These are phyloP conservation scores for Diorhabda elongata DNA, from an alignment of 1,140 invertebrate genomes.

Conservation along the genomic window DNA sequence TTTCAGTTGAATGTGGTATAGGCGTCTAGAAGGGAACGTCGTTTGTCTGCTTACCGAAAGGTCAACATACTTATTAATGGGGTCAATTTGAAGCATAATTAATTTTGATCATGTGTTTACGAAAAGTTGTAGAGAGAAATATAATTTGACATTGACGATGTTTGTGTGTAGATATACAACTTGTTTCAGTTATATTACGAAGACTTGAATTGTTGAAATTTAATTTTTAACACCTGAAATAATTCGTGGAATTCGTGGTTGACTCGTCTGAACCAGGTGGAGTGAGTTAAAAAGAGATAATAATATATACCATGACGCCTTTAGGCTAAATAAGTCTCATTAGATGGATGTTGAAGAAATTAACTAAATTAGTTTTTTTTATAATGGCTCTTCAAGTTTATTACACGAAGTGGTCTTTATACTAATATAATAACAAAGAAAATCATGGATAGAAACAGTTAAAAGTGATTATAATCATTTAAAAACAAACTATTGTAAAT, in stretches of 20 bases:
- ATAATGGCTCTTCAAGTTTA: background rate
- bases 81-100: background rate
- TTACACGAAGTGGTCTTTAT: background rate
- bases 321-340: background rate
- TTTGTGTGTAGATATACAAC: background rate
- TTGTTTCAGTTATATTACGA: background rate
- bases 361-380: background rate
- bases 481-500: background rate
- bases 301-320: too few species aligned
- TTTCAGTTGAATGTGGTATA: background rate
- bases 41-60: background rate
- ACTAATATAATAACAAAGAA: background rate
- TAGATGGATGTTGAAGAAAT: background rate
- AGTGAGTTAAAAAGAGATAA: too few species aligned
- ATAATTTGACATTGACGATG: background rate
- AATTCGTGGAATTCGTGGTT: too few species aligned
- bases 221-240: too few species aligned
- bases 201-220: too few species aligned
- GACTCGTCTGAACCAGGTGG: too few species aligned
- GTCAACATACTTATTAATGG: background rate
- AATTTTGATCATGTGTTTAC: background rate
- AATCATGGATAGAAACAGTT: background rate
- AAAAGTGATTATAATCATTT: background rate
- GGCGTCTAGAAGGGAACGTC: background rate
- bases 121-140: background rate